Evolutionary conservation across 1,140 invertebrate genomes (phyloP).

Genomic region (Leptopilina boulardi): DNA sequence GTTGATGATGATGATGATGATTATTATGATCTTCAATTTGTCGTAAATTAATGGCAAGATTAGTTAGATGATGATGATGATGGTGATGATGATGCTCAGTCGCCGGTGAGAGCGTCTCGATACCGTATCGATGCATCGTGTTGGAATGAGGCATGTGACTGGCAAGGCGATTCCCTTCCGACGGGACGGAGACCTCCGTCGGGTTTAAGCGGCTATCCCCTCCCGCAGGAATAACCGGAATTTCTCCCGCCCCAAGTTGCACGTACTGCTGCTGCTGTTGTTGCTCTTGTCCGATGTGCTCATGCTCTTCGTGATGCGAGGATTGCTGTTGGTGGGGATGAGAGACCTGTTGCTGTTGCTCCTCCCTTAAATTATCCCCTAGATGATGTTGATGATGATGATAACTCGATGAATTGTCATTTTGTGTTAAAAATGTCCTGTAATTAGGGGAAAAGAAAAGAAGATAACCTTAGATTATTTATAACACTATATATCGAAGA

Average conservation of each 20-base stretch:
- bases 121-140: constrained; percentile 72
- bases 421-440: not conserved
- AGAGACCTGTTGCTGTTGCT: constrained; percentile 59
- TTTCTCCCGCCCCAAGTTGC: constrained; percentile 62
- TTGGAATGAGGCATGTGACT: constrained; percentile 72
- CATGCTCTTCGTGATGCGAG: constrained; percentile 23
- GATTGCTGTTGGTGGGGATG: constrained; percentile 44
- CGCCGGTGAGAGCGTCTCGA: constrained; percentile 67
- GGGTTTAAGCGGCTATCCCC: constrained; percentile 68
- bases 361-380: constrained; percentile 47
- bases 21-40: constrained; percentile 50
- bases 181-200: constrained; percentile 58
- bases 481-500: not conserved
- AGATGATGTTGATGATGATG: too few relatives aligned
- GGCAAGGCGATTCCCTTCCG: constrained; percentile 62
- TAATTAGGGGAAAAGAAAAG: not conserved
- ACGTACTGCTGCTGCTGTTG: constrained; percentile 56
- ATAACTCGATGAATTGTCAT: not conserved
- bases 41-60: not conserved
- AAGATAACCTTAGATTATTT: not conserved
- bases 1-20: too few relatives aligned
- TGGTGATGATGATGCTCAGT: constrained; percentile 55
- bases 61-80: constrained; percentile 46
- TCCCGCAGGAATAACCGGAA: constrained; percentile 63
- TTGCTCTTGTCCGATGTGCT: constrained; percentile 46